Conservation (phyloP, 2,797 vertebrate species). For the Mionectes olivaceus region DNA sequence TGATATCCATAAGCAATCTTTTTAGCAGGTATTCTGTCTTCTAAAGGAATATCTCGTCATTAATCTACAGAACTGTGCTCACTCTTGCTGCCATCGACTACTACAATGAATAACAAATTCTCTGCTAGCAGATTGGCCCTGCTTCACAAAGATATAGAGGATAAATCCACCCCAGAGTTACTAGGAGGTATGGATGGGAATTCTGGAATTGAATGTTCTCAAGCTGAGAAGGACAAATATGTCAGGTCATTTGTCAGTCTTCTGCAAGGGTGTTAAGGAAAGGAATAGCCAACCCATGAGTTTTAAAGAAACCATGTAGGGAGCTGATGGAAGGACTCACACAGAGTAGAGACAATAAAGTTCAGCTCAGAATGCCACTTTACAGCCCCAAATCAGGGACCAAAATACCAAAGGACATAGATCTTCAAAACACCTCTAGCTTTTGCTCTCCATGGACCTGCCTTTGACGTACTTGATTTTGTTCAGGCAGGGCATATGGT, state of each 20-base stretch:
- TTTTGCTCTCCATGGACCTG: background rate
- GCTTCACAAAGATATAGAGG: background rate
- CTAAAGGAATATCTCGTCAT: background rate
- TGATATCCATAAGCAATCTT: background rate
- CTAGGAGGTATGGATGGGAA: background rate
- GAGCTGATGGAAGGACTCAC: background rate
- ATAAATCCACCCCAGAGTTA: background rate
- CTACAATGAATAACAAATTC: background rate
- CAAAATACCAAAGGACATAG: background rate
- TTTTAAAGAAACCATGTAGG: background rate
- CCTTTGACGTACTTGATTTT: background rate
- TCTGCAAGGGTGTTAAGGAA: background rate
- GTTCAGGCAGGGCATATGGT: background rate
- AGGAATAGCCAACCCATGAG: accelerated
- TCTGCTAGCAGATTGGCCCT: background rate
- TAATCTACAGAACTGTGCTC: background rate
- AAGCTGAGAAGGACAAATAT: background rate
- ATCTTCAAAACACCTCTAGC: background rate
- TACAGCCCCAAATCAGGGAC: background rate
- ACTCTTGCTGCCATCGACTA: background rate
- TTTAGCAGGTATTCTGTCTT: background rate
- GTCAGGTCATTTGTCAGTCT: background rate
- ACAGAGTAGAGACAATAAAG: background rate
- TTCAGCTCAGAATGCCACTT: background rate
- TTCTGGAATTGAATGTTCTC: background rate